Evolutionary conservation across 2,888 invertebrate species (phyloP).

Genomic region (Thecocarcelia acutangulata): DNA sequence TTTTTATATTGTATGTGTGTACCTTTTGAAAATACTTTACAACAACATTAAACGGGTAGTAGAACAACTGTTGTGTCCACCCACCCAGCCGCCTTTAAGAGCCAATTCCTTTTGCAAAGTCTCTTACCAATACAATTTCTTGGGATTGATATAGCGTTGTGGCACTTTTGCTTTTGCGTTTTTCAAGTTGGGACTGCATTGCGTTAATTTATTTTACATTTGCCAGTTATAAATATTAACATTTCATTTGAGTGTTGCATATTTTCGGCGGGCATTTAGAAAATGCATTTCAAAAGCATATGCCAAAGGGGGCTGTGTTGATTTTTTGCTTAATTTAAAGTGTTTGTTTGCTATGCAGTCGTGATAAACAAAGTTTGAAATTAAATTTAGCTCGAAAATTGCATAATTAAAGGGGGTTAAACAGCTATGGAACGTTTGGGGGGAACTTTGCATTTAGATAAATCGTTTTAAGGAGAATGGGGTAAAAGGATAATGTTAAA

Average conservation of each 20-base stretch:
- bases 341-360: slow-evolving; percentile 13
- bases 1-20: too few relatives aligned
- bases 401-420: slow-evolving; percentile 58
- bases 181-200: slow-evolving; percentile 30
- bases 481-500: neutral
- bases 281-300: slow-evolving; percentile 62
- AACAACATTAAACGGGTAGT: slow-evolving; percentile 3
- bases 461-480: neutral
- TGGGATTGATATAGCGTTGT: slow-evolving; percentile 25
- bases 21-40: slow-evolving; percentile 5
- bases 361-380: slow-evolving; percentile 50
- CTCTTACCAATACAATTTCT: slow-evolving; percentile 1
- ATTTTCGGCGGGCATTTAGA: slow-evolving; percentile 51
- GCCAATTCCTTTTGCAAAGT: neutral
- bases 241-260: slow-evolving; percentile 59
- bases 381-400: slow-evolving; percentile 60
- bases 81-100: neutral
- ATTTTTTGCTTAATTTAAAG: slow-evolving; percentile 30
- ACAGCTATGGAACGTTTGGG: neutral
- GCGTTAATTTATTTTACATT: slow-evolving; percentile 71
- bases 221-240: slow-evolving; percentile 71
- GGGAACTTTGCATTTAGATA: neutral
- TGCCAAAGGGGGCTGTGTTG: slow-evolving; percentile 35
- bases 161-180: slow-evolving; percentile 23
- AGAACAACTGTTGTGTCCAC: slow-evolving; percentile 25